Conservation (phyloP, 2,113 vertebrate genomes). For the Halcyon senegalensis region DNA sequence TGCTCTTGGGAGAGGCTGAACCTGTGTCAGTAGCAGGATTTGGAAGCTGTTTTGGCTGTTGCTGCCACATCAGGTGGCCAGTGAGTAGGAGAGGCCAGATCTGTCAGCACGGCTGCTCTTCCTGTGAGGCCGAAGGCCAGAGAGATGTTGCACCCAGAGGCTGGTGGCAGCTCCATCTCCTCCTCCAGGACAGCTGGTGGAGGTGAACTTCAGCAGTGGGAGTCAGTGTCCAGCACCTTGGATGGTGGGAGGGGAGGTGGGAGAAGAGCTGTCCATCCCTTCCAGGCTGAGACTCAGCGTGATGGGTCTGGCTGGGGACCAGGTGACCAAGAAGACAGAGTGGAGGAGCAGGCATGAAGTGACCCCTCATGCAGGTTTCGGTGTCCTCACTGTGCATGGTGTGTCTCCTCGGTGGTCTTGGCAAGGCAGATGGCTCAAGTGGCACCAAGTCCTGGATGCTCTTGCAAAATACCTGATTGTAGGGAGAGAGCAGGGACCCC, state of each 20-base stretch:
- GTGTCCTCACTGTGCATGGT: not conserved
- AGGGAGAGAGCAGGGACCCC: not conserved
- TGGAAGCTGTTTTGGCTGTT: not conserved
- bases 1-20: not conserved
- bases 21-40: rapidly evolving
- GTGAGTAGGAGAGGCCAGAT: not conserved
- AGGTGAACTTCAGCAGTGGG: not conserved
- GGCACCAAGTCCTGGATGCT: not conserved
- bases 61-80: not conserved
- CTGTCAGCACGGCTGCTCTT: rapidly evolving
- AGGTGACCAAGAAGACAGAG: rapidly evolving
- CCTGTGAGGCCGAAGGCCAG: not conserved
- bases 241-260: not conserved
- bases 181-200: not conserved
- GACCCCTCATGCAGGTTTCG: rapidly evolving
- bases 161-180: not conserved
- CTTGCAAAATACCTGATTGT: not conserved
- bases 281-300: not conserved
- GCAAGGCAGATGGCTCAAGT: rapidly evolving
- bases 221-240: not conserved
- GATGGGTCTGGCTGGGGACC: not conserved
- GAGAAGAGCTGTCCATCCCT: not conserved
- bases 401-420: rapidly evolving
- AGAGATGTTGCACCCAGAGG: rapidly evolving
- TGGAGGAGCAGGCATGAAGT: not conserved